Evolutionary conservation across 2,888 invertebrate genomes (phyloP).

Genomic region (Blastobasis adustella): DNA sequence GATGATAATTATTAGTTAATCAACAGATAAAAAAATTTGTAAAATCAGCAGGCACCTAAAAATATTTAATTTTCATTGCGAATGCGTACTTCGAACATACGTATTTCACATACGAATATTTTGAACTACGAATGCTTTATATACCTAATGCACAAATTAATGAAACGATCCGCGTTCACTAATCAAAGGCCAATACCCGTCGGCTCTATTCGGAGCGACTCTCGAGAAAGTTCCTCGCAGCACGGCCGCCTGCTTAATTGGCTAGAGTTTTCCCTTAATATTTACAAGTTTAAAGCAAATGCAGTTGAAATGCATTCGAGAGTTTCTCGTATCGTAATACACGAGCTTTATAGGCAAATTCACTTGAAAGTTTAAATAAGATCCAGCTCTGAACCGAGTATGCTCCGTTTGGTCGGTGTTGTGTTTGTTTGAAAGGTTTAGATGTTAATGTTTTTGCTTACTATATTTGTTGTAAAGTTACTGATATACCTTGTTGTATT

Average conservation of each 20-base stretch:
- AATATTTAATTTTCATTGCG: too few relatives aligned
- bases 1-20: too few relatives aligned
- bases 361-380: constrained; percentile 30
- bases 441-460: neutral
- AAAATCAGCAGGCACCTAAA: too few relatives aligned
- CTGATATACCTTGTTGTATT: too few relatives aligned
- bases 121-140: too few relatives aligned
- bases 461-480: too few relatives aligned
- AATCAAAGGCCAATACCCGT: constrained; percentile 52
- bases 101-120: too few relatives aligned
- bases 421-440: constrained; percentile 2
- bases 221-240: constrained; percentile 46
- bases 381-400: constrained; percentile 21
- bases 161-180: constrained; percentile 5
- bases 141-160: too few relatives aligned
- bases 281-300: constrained; percentile 58
- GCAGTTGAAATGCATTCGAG: constrained; percentile 39
- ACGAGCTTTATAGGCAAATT: constrained; percentile 27
- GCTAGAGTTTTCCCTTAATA: constrained; percentile 54
- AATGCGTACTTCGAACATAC: too few relatives aligned
- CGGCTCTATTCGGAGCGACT: constrained; percentile 38
- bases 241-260: constrained; percentile 56
- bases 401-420: constrained; percentile 3
- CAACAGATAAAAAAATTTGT: too few relatives aligned
- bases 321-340: constrained; percentile 35